Evolutionary conservation across 2,888 invertebrate species (phyloP).

Genomic region (Fragum fragum): DNA sequence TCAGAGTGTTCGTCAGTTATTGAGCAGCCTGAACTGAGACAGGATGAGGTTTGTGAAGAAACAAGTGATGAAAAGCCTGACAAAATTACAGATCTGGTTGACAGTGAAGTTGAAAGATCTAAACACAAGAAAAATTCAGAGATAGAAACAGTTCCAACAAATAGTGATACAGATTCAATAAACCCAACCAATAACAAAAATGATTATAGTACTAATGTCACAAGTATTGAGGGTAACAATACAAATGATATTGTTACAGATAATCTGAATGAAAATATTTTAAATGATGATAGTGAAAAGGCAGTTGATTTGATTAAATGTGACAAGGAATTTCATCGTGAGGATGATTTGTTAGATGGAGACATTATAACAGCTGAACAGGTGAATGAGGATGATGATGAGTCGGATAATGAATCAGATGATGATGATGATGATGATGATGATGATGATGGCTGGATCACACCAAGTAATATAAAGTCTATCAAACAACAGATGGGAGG

Average conservation of each 20-base stretch:
- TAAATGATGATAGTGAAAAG: neutral
- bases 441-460: conserved; percentile 92
- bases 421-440: conserved; percentile 89
- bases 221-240: neutral
- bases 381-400: conserved; percentile 65
- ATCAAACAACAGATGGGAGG: conserved; percentile 91
- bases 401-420: conserved; percentile 70
- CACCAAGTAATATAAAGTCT: conserved; percentile 93
- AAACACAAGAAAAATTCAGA: neutral
- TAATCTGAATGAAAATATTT: neutral
- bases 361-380: conserved; percentile 68
- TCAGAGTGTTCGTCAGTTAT: conserved; percentile 65
- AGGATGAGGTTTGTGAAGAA: conserved; percentile 39
- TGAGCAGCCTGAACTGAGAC: conserved; percentile 44
- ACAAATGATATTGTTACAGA: neutral
- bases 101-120: neutral
- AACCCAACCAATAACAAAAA: neutral
- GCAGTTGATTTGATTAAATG: neutral
- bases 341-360: conserved; percentile 70
- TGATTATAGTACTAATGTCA: neutral
- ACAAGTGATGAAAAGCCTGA: neutral
- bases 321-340: conserved; percentile 57
- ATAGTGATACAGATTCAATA: neutral
- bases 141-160: neutral
- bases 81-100: neutral